Evolutionary conservation across 2,797 vertebrate species (phyloP), one percentile per base, ranked within the genome.

Genomic region (Lycodopsis pacificus): DNA sequence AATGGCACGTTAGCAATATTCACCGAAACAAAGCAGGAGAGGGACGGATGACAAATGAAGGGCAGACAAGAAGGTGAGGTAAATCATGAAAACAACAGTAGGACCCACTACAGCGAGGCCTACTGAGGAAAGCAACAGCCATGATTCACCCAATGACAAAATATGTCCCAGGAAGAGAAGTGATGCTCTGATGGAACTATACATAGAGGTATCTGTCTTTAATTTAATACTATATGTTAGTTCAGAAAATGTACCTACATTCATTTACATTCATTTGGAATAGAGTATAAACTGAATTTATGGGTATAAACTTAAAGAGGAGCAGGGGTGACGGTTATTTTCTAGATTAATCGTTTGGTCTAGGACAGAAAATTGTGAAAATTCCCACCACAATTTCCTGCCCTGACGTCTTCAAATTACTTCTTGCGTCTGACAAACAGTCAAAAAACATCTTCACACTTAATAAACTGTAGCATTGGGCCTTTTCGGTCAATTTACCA

Each of bases 1-100:
- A 51, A 49, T 65, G 63, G 62, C 58, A 54, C 20, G 54, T 77
- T 67, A 58, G 83, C 77, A 76, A 71, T 65, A 72, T 38, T 81
- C 65, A 19, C 73, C 73, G 22, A 27, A 71, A 81, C 49, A 72
- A 76, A 64, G 27, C 56, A 71, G 53, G 22, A 17, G 14, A 40
- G 53, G 57, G 61, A 77, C 67, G 27, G 83, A 73, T 64, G 71
- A 73, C 20, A 70, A 44, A 49, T 30, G 46, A 54, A 32, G 19
- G 44, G 13, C 54, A 32, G 63, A 65, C 22, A 48, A 73, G 65
- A 59, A 14, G 32, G 34, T 8, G 67, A 54, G 25, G 58, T 66
- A 63, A 67, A 69, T 48, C 66, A 48, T 13, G 53, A 17, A n/a
- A 62, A 57, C 22, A 36, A 36, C 27, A 51, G 46, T 27, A 56